phyloP scores from a whole-genome alignment of 1,140 invertebrate genomes.

The Leptinotarsa undecemlineata region DNA sequence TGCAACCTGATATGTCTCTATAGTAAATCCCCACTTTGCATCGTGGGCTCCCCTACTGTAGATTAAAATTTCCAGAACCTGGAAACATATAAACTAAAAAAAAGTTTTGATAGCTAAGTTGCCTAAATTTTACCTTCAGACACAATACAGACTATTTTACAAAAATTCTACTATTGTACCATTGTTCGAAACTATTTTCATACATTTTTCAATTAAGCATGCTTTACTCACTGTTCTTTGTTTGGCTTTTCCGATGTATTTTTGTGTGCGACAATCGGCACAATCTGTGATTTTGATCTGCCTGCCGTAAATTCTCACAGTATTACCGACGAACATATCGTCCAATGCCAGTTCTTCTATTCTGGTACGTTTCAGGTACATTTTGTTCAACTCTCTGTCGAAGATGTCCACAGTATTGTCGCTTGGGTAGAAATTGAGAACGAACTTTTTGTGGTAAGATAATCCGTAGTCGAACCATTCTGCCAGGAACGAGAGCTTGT shows the following conservation, averaged over 20 bases:
- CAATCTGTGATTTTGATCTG: slow-evolving; percentile 70
- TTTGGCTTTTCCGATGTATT: slow-evolving; percentile 56
- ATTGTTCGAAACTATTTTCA: too few relatives aligned
- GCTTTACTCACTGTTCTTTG: slow-evolving; percentile 60
- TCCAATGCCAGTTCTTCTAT: slow-evolving; percentile 62
- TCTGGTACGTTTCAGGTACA: slow-evolving; percentile 68
- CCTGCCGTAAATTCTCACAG: slow-evolving; percentile 69
- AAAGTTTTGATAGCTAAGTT: too few relatives aligned
- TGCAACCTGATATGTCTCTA: too few relatives aligned
- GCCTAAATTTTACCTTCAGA: too few relatives aligned
- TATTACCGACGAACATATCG: slow-evolving; percentile 72
- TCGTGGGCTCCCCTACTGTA: too few relatives aligned
- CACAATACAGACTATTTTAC: too few relatives aligned
- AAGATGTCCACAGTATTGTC: slow-evolving; percentile 73
- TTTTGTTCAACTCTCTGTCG: slow-evolving; percentile 66
- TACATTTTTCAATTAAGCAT: background rate
- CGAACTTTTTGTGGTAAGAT: slow-evolving; percentile 66
- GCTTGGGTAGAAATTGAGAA: slow-evolving; percentile 68
- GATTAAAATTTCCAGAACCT: too few relatives aligned
- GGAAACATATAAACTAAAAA: too few relatives aligned
- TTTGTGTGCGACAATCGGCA: slow-evolving; percentile 63
- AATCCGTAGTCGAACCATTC: slow-evolving; percentile 75
- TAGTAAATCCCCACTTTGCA: too few relatives aligned
- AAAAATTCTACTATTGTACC: too few relatives aligned
- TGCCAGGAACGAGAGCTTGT: slow-evolving; percentile 53